A percentile compares a stretch with the other conserved stretches of the same genome.
Evolutionary conservation across 2,113 vertebrate species (phyloP).

Genomic region (Astatoreochromis straeleni): DNA sequence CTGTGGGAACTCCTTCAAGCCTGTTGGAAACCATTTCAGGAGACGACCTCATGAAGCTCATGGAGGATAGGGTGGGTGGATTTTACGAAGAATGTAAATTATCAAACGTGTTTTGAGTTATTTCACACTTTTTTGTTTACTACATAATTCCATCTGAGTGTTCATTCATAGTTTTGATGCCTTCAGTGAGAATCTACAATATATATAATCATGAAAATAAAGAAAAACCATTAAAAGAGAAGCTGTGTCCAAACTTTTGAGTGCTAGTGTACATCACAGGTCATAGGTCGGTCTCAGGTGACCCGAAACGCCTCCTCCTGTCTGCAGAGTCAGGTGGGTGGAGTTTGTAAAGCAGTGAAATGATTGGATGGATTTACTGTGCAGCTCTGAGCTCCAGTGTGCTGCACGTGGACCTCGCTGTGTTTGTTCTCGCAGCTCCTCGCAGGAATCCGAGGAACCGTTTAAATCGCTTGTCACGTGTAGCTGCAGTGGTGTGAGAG

Average conservation of each 20-base stretch:
- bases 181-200: too few relatives aligned
- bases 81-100: accelerated
- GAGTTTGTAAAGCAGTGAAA: not conserved
- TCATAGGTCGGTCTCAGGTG: not conserved
- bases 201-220: too few relatives aligned
- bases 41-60: not conserved
- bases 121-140: not conserved
- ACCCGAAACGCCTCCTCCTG: not conserved
- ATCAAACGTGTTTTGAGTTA: not conserved
- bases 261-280: not conserved
- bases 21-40: not conserved
- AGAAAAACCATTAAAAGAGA: too few relatives aligned
- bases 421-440: not conserved
- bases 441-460: not conserved
- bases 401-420: not conserved
- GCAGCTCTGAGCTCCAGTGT: not conserved
- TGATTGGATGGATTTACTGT: not conserved
- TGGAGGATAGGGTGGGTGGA: accelerated
- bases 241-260: not conserved
- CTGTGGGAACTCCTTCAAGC: not conserved
- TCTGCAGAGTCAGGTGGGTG: not conserved
- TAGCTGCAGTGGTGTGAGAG: not conserved
- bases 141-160: too few relatives aligned
- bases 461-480: not conserved
- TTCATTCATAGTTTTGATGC: too few relatives aligned